A percentile compares a stretch with the other conserved stretches of the same genome.
Conservation (phyloP, 2,797 vertebrate species). For the Xyrichtys novacula region DNA sequence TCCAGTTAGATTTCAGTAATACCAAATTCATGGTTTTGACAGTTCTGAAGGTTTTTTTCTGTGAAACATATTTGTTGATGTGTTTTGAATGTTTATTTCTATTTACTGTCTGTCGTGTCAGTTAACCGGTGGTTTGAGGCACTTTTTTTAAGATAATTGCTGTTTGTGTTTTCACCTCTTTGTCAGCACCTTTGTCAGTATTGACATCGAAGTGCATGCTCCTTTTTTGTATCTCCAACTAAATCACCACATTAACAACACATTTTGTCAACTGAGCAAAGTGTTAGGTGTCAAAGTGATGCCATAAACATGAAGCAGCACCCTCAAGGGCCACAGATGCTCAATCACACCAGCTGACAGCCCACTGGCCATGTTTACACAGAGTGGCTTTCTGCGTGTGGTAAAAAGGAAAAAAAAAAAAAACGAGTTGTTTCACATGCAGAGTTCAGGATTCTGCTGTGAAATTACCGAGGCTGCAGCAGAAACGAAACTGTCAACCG, state of each 20-base stretch:
- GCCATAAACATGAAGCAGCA: constrained; percentile 7
- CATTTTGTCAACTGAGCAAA: constrained; percentile 16
- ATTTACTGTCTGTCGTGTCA: not conserved
- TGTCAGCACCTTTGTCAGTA: constrained; percentile 18
- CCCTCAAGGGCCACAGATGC: not conserved
- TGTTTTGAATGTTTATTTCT: constrained; percentile 1
- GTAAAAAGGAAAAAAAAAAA: not conserved
- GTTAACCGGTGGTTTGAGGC: constrained; percentile 11
- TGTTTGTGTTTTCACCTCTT: constrained; percentile 20
- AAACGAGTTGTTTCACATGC: not conserved
- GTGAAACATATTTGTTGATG: not conserved
- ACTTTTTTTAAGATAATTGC: not conserved
- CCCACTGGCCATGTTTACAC: constrained; percentile 4
- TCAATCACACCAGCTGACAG: not conserved
- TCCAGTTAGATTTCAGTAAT: constrained; percentile 13
- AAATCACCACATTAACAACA: constrained; percentile 15
- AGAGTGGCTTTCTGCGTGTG: not conserved
- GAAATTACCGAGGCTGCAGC: not conserved
- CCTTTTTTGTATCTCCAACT: constrained; percentile 18
- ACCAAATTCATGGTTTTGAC: not conserved
- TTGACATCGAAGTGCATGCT: not conserved
- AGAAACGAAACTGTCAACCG: too few species aligned
- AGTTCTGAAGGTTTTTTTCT: too few species aligned
- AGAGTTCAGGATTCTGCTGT: not conserved
- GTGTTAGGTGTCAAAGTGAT: constrained; percentile 34